Base-by-base conservation (phyloP, 2,888 invertebrate species). In the Diadegma fenestrale region DNA sequence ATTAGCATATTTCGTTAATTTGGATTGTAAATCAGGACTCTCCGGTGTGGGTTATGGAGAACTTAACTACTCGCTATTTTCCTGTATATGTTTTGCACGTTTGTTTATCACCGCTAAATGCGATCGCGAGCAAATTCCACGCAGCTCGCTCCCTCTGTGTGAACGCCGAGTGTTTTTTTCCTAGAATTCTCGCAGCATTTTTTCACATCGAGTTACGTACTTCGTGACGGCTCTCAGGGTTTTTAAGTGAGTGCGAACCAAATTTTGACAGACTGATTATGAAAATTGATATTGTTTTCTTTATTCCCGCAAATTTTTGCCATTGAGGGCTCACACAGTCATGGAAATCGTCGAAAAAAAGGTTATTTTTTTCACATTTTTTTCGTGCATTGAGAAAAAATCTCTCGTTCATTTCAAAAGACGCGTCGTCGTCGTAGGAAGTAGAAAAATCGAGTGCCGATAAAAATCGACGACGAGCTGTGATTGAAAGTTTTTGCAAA, bases 1-100 rank as follows among this genome's bases (percentile, higher is more conserved):
- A 88, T 88, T 88, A 89, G 80, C 88, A 88, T 82, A 81, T 78
- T 84, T 86, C 75, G 85, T 89, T 88, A 82, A 89, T 89, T 88
- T 89, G 88, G 87, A 87, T 89, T 88, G 88, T 89, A 89, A 89
- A 89, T 89, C 58, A 69, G 72, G 48, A 48, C 69, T 68, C 83
- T 54, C 68, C 72, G 19, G 41, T 45, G 64, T 54, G 45, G 66
- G 37, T 22, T 48, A 22, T 48, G 71, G 69, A 37, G 84, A 68
- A 84, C 37, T 37, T 66, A 61, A 72, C 30, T 61, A 7, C 75
- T 41, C 30, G 63, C 17, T 63, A n/a, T 17, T 33, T 33, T 33
- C 1, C 63, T 37, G n/a, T 33, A 17, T 64, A 4, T 64, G 17
- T 58, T 58, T 58, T n/a, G 22, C 26, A 64, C 64, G 37, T 64